Evolutionary conservation across 2,888 invertebrate genomes (phyloP), one percentile per base, ranked within the genome.

Genomic region (Hemithea aestivaria): DNA sequence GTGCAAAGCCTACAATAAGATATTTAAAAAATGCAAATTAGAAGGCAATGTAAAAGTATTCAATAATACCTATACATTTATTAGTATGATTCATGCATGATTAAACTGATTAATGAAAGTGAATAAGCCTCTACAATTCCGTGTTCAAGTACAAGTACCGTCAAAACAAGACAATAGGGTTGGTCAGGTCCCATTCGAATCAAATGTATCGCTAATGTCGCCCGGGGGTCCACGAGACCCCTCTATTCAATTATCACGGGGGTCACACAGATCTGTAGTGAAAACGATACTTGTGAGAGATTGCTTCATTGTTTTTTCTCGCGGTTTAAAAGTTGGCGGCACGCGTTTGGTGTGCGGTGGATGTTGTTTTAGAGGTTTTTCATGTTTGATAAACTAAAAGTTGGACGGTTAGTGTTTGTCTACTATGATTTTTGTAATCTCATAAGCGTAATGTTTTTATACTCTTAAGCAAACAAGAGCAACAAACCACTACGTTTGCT

Each of bases 201-300:
- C 78, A 70, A 81, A 83, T 83, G 82, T 80, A 74, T 72, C 75
- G 72, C 72, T 74, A 76, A 78, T 74, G 70, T 57, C 60, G 58
- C 60, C 55, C 53, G 55, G 58, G 73, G 76, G 69, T 63, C 60
- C 54, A 49, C 32, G 53, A 57, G 75, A 74, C 82, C 85, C 84
- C 74, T 65, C 71, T 66, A 79, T 83, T 82, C 85, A 87, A 85
- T 87, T 85, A 87, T 82, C 69, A 63, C 78, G 73, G 71, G 71
- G 67, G 73, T 66, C 71, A 72, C 74, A 70, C 66, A 73, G 73
- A 76, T 76, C 80, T 70, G 74, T 66, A 73, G 78, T 85, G 88
- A 79, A 88, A 88, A 68, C 67, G 88, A 88, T 88, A 88, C 85
- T 84, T 83, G 88, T 88, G 88, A 84, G 88, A 88, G 80, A 85